Percentiles rank a stretch among this genome's conserved stretches.
phyloP scores from a whole-genome alignment of 2,797 vertebrate genomes.

The Falco concolor region DNA sequence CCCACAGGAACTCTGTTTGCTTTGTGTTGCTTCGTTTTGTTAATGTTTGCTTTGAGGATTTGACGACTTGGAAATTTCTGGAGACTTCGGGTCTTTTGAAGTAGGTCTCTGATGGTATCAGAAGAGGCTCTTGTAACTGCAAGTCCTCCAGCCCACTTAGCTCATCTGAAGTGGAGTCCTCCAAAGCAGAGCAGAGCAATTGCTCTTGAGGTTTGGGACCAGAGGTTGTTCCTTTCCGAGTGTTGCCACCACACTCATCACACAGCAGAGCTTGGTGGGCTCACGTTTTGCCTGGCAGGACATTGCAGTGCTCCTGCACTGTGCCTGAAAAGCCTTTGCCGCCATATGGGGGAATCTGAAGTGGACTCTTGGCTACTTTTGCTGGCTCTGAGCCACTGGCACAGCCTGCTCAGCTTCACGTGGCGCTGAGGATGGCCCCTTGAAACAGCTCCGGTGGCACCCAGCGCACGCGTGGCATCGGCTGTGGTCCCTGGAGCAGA shows the following conservation, averaged over 20 bases:
- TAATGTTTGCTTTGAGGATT: background rate
- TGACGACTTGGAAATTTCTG: background rate
- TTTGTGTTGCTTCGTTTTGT: background rate
- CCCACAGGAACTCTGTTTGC: background rate
- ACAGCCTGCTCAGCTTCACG: background rate
- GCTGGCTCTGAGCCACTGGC: background rate
- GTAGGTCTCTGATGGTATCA: background rate
- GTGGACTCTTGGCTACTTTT: background rate
- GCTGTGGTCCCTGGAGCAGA: background rate
- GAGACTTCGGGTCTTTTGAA: background rate
- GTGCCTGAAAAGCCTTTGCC: background rate
- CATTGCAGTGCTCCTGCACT: background rate
- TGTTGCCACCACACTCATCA: accelerated
- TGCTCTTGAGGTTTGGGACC: background rate
- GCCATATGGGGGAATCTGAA: background rate
- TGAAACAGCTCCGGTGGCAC: background rate
- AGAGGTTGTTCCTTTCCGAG: background rate
- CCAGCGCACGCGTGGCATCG: background rate
- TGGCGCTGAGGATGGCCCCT: background rate
- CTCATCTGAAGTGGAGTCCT: background rate
- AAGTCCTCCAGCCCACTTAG: background rate
- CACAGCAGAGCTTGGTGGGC: background rate
- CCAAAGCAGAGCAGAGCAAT: background rate
- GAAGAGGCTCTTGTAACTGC: background rate
- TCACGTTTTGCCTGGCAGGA: background rate